Base-by-base conservation (phyloP, 2,797 vertebrate species). In the Sphaeramia orbicularis region DNA sequence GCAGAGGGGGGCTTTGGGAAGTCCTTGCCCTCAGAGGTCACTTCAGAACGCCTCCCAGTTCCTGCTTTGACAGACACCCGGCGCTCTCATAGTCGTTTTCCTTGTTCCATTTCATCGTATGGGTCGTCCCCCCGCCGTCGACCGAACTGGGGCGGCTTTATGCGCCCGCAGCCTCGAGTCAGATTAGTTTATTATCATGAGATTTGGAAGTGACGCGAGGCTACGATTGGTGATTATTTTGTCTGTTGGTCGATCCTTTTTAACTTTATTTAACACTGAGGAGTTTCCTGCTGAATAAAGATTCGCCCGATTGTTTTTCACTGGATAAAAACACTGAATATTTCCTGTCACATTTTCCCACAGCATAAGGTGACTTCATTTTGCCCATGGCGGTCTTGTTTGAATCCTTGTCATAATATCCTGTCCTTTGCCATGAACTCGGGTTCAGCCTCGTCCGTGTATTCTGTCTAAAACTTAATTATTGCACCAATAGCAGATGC, bases 41-140 rank as follows among this genome's bases (percentile, higher is more conserved):
- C 65, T 64, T 55, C 61, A 73, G 74, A 89, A 85, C 92, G 80
- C 93, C 93, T 93, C 93, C 91, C 86, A 89, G 91, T 95, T 95
- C 92, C 94, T 95, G 94, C 92, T 93, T 90, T 93, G 91, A 93
- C 91, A 93, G 93, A 93, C 91, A 92, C 82, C 86, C 73, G 76
- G 80, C 16, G 18, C 74, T 88, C 86, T 78, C 72, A 91, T 80
- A 91, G 87, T 82, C 84, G 38, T 92, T 92, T 90, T 91, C 84
- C 88, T 90, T 91, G 85, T 91, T 94, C 82, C 68, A 83, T 78
- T 89, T 86, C 65, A 81, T 91, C 61, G 18, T 52, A 68, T 62
- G 58, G 60, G 65, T 76, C 70, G 69, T 76, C 41, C 36, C 79
- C 79, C 62, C 76, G 70, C 14, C 74, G 77, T 73, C 78, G 55